Evolutionary conservation across 1,140 invertebrate genomes (phyloP).

Genomic region (Stegodyphus mimosarum): DNA sequence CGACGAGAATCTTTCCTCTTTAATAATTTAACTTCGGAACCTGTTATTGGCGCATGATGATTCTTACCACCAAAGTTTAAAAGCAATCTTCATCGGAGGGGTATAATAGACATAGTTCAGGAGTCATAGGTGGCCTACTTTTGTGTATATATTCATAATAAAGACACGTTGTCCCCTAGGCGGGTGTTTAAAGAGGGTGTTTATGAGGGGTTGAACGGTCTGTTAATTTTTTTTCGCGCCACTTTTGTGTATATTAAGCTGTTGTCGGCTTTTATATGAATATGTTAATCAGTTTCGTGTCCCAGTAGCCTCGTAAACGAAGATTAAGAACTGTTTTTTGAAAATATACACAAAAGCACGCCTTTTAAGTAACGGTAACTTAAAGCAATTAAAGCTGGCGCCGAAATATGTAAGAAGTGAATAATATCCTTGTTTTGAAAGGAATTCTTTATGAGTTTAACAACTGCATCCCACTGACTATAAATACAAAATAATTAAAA

Average conservation of each 20-base stretch:
- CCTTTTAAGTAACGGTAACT: no score
- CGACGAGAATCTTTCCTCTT: constrained; percentile 4
- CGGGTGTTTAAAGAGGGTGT: constrained; percentile 10
- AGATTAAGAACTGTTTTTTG: no score
- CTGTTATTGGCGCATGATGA: constrained; percentile 23
- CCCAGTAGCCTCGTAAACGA: no score
- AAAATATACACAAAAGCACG: no score
- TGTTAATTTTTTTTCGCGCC: constrained; percentile 28
- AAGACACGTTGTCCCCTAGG: constrained; percentile 13
- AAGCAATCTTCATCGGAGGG: background rate
- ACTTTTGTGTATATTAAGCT: background rate
- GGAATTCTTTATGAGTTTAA: no score
- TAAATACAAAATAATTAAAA: no score
- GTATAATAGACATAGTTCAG: background rate
- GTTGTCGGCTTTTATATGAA: background rate
- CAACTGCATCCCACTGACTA: no score
- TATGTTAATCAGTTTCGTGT: background rate
- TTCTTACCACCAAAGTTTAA: background rate
- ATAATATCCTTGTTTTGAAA: no score
- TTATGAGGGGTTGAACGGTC: constrained; percentile 28
- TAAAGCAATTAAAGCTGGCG: no score
- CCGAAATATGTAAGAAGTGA: no score
- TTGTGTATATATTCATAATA: background rate
- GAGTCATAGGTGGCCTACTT: no score
- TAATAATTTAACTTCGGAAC: constrained; percentile 38